A percentile compares a stretch with the other conserved stretches of the same genome.
These are phyloP conservation scores for Polymixis flavicincta DNA, from an alignment of 2,888 invertebrate species.

Conservation along the genomic window DNA sequence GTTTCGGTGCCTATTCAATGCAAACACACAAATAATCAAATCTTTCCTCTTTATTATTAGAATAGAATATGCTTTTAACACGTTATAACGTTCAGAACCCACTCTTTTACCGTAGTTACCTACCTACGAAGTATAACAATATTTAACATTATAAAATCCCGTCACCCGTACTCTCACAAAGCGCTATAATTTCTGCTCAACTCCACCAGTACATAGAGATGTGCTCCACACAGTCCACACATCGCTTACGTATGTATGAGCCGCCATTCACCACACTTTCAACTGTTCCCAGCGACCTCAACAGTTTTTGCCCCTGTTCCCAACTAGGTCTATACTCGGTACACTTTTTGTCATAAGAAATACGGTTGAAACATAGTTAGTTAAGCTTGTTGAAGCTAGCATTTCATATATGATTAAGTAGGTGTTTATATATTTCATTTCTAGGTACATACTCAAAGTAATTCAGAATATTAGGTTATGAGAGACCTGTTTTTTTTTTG, in stretches of 20 bases:
- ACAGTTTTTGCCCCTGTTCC: conserved; percentile 29
- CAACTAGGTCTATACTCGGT: conserved; percentile 29
- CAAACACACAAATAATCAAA: too few relatives aligned
- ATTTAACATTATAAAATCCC: conserved; percentile 3
- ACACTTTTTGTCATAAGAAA: conserved; percentile 33
- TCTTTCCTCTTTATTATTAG: too few relatives aligned
- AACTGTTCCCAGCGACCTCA: conserved; percentile 16
- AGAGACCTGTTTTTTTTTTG: not conserved
- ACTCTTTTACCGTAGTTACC: too few relatives aligned
- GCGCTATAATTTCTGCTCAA: conserved; percentile 7
- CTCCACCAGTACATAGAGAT: not conserved
- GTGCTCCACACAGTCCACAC: conserved; percentile 17
- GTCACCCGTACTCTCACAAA: conserved; percentile 6
- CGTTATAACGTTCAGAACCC: not conserved
- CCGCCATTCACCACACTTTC: conserved; percentile 10
- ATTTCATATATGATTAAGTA: conserved; percentile 6
- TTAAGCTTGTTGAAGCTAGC: conserved; percentile 7
- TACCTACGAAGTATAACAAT: not conserved
- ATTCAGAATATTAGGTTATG: not conserved
- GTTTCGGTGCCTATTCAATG: too few relatives aligned
- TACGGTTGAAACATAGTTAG: conserved; percentile 12
- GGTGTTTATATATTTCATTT: too few relatives aligned
- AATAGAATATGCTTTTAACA: too few relatives aligned
- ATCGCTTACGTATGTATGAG: conserved; percentile 18
- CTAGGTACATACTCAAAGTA: not conserved